Percentiles rank a stretch among this genome's conserved stretches.
phyloP scores from a whole-genome alignment of 1,140 invertebrate genomes.

The Danaus plexippus region DNA sequence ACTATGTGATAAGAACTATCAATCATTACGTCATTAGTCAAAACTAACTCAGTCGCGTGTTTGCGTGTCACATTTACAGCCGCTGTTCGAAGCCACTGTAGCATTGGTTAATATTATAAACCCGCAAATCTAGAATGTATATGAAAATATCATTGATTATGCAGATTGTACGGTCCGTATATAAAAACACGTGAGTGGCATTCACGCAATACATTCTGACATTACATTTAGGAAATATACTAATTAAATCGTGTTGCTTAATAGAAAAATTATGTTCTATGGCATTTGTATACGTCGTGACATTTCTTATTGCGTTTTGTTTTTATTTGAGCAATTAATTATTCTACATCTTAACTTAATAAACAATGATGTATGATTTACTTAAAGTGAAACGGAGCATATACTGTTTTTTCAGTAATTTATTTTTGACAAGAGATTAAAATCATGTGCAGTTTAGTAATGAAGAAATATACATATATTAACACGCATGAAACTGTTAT shows the following conservation, averaged over 20 bases:
- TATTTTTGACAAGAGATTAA: too few species aligned
- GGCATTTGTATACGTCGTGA: too few species aligned
- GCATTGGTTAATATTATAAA: conserved; percentile 14
- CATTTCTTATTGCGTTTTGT: conserved; percentile 4
- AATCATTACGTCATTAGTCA: conserved; percentile 44
- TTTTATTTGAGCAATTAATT: neutral
- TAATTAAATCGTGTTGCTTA: conserved; percentile 15
- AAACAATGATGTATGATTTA: too few species aligned
- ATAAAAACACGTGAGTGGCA: conserved; percentile 26
- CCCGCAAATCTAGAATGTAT: conserved; percentile 13
- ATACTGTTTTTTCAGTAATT: too few species aligned
- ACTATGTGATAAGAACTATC: conserved; percentile 46
- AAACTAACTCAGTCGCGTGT: conserved; percentile 42
- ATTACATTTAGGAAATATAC: conserved; percentile 18
- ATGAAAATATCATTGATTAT: conserved; percentile 22
- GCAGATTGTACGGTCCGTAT: conserved; percentile 13
- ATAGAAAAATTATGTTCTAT: neutral
- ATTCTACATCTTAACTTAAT: too few species aligned
- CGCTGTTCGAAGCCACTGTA: conserved; percentile 8
- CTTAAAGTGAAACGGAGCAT: too few species aligned
- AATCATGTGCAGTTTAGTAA: too few species aligned
- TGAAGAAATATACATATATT: too few species aligned
- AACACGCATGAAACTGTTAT: too few species aligned
- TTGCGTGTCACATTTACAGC: conserved; percentile 35
- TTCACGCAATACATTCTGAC: conserved; percentile 23